phyloP scores from a whole-genome alignment of 2,797 vertebrate species.

The Coilia nasus region DNA sequence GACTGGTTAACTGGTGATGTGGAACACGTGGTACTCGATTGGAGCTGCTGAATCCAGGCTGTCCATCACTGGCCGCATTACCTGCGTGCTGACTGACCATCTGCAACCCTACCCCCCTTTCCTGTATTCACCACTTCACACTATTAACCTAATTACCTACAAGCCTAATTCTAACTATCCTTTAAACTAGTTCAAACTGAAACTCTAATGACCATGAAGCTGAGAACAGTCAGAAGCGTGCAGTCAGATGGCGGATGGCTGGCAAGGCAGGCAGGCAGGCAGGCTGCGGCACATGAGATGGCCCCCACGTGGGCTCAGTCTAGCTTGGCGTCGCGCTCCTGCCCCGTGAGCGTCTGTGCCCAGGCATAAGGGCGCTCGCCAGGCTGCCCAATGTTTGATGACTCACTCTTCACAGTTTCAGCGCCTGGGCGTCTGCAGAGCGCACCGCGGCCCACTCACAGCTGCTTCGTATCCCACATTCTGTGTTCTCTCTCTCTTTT shows the following conservation, averaged over 20 bases:
- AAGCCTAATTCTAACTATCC: background rate
- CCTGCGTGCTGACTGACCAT: background rate
- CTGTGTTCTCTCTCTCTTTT: background rate
- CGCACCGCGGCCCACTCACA: background rate
- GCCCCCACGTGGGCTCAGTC: background rate
- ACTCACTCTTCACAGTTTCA: conserved; percentile 53
- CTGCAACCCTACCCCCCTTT: background rate
- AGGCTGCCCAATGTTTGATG: conserved; percentile 51
- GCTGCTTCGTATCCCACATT: background rate
- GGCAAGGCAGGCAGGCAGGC: background rate
- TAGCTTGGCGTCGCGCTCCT: background rate
- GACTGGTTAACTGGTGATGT: no score
- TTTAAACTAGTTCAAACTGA: background rate
- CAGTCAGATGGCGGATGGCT: background rate
- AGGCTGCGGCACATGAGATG: background rate
- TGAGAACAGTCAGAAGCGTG: background rate
- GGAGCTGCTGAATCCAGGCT: no score
- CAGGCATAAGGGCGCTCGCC: conserved; percentile 43
- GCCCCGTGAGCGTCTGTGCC: conserved; percentile 18
- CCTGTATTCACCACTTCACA: background rate
- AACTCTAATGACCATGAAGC: background rate
- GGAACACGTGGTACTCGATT: no score
- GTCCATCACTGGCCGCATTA: background rate
- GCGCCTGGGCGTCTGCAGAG: conserved; percentile 1
- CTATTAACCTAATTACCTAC: background rate